phyloP scores from a whole-genome alignment of 2,797 vertebrate species.

The Balearica regulorum region DNA sequence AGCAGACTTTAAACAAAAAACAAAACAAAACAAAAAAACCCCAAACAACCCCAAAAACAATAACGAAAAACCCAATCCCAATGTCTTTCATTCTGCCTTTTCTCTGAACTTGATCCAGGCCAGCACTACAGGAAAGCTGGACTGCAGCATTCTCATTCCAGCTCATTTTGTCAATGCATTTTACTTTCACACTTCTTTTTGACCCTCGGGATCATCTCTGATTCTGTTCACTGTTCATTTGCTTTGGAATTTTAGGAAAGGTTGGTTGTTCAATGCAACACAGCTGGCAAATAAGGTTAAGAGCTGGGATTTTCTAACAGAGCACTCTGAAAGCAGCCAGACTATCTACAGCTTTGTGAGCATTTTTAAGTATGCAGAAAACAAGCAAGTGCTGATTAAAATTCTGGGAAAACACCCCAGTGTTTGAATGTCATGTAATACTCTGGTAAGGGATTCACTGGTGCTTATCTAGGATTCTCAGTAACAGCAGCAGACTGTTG shows the following conservation, averaged over 20 bases:
- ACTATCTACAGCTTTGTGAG: background rate
- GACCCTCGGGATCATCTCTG: background rate
- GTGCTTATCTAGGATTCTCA: background rate
- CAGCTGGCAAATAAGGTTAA: background rate
- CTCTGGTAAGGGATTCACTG: background rate
- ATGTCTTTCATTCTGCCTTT: background rate
- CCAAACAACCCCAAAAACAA: background rate
- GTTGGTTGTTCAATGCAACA: background rate
- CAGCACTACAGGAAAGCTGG: background rate
- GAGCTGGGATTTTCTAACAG: background rate
- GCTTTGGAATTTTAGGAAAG: background rate
- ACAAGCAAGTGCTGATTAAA: background rate
- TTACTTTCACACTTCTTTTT: background rate
- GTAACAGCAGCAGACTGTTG: background rate
- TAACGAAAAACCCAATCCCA: background rate
- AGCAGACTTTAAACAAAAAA: background rate
- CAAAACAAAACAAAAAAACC: accelerated
- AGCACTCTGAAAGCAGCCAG: background rate
- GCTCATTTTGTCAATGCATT: background rate
- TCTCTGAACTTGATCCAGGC: background rate
- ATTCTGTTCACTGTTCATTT: background rate
- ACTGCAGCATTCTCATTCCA: background rate
- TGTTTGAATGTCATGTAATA: background rate
- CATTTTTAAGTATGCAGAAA: background rate
- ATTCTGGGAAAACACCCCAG: background rate